Evolutionary conservation across 2,888 invertebrate genomes (phyloP), one percentile per base, ranked within the genome.

Genomic region (Euplagia quadripunctaria): DNA sequence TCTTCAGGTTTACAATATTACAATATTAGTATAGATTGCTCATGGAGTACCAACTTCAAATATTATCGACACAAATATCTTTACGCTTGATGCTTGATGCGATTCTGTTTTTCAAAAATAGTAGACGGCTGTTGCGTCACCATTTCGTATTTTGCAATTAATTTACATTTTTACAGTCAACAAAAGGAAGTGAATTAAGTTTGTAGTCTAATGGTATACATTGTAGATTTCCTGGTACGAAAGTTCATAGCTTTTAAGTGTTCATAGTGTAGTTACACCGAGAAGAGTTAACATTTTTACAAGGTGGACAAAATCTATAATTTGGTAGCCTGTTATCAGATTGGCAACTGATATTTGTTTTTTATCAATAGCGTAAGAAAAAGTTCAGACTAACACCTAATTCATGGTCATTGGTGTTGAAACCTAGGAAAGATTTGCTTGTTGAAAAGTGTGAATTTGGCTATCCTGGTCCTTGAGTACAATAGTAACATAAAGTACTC

Each of bases 111-210:
- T 64, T 65, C 12, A 49, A 41, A 69, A 49, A 65, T 46, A 46
- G 52, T 70, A 73, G 41, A 51, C 41, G 41, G 64, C 65, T 41
- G 65, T 70, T 74, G 51, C 55, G 67, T 64, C 71, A 77, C 20
- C 43, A 75, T 61, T 71, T 67, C 71, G 46, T 49, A 41, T 70
- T 67, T 65, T 77, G 58, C 70, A 71, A 70, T 68, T 74, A 46
- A 70, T 75, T 75, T 63, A 75, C 68, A 74, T 74, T 68, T 72
- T n/a, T 70, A 64, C 64, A 64, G 49, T 55, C 52, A 58, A 69
- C 69, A 43, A 31, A 61, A 64, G 73, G 69, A 73, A 73, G 69
- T 65, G 73, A 69, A 73, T 73, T 31, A 52, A 64, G 64, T 51
- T 49, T 68, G 20, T 63, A 46, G 42, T 72, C 51, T 63, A 42